Conservation (phyloP, 2,113 vertebrate species). For the Sminthopsis crassicaudata region DNA sequence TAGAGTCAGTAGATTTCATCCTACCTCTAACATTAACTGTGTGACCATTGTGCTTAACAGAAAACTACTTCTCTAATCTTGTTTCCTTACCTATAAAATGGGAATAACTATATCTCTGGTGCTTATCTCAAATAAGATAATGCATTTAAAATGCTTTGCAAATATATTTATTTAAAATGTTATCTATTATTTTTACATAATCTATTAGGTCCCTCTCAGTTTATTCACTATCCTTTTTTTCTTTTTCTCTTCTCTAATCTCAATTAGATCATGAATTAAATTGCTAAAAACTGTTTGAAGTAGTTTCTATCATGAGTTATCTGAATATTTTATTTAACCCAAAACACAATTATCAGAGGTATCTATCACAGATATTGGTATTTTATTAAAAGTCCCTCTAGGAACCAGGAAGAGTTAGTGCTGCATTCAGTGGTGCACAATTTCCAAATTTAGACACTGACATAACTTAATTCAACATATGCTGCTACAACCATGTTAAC, state of each 20-base stretch:
- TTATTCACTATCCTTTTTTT: background rate
- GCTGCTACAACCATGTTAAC: background rate
- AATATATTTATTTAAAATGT: background rate
- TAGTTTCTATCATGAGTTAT: background rate
- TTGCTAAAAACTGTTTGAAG: background rate
- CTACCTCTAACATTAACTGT: background rate
- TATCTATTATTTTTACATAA: background rate
- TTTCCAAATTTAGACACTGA: background rate
- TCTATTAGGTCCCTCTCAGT: background rate
- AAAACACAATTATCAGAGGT: background rate
- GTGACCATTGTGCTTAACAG: background rate
- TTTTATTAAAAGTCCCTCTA: background rate
- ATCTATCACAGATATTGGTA: background rate
- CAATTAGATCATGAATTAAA: background rate
- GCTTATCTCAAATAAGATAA: background rate
- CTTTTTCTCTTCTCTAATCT: background rate
- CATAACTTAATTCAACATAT: background rate
- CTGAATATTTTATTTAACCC: background rate
- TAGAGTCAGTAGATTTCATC: background rate
- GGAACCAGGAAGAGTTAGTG: background rate
- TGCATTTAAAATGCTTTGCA: background rate
- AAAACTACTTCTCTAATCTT: background rate
- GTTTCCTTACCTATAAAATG: background rate
- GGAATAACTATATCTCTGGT: background rate
- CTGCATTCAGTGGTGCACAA: background rate